Base-by-base conservation (phyloP, 2,888 invertebrate species). In the Agrochola litura region DNA sequence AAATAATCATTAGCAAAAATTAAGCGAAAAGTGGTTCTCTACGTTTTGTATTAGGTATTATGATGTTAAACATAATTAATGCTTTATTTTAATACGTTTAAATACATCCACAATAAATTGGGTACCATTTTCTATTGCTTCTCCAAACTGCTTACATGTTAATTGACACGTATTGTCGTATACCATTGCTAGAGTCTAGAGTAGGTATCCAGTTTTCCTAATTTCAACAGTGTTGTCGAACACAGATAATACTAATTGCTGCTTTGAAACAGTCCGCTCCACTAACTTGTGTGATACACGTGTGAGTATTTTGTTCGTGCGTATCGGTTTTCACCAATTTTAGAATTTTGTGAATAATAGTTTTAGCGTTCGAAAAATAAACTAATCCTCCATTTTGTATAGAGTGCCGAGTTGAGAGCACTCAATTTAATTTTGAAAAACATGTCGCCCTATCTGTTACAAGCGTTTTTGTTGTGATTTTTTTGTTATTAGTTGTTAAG, bases 241-340 rank as follows among this genome's bases (percentile, higher is more conserved):
- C 43, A n/a, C 22, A 25, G 30, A 65, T 78, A 76, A 52, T 82
- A 82, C 16, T 81, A 58, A 65, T 65, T 52, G 76, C 37, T 82
- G 52, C 43, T 78, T 58, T 63, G 76, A 52, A 75, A 37, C 41
- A 75, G 49, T 74, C 6, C 3, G 63, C 49, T 41, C 14, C 19
- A 74, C 16, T 56, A 56, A 46, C 43, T 71, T 22, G 46, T 80
- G 46, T 10, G 30, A 60, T 77, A 19, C 54, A 49, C 54, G 81
- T 80, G 56, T 14, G 61, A 37, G 63, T 81, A 43, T 43, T 75
- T 64, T 63, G 76, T 64, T n/a, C 19, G 19, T 63, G n/a, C 0
- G 25, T 61, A 16, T 74, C 30, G 14, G 49, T 16, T 30, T 64
- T 43, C 41, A 25, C 52, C 12, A 22, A 49, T 30, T 30, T 54